phyloP scores from a whole-genome alignment of 2,888 invertebrate genomes.

The Eilema griseolum region DNA sequence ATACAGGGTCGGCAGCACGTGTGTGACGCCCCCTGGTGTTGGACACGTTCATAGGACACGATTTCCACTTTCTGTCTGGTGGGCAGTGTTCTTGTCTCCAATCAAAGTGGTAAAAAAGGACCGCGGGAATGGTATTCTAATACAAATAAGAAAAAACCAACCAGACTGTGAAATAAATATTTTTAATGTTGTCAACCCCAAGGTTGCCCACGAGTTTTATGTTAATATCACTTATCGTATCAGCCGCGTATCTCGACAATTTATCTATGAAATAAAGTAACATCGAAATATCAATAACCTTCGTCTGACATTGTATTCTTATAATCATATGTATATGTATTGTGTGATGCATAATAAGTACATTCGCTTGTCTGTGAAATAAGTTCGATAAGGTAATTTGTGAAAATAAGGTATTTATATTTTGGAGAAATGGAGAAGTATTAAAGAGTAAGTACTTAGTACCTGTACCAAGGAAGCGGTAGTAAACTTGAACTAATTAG shows the following conservation, averaged over 20 bases:
- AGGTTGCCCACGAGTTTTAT: constrained; percentile 18
- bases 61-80: too few relatives aligned
- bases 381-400: not conserved
- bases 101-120: not conserved
- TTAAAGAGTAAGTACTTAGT: too few relatives aligned
- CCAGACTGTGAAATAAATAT: not conserved
- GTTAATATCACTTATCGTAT: constrained; percentile 42
- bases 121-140: not conserved
- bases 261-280: constrained; percentile 38
- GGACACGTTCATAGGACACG: too few relatives aligned
- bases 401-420: not conserved
- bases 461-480: too few relatives aligned
- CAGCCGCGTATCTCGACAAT: constrained; percentile 38
- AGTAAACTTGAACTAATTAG: too few relatives aligned
- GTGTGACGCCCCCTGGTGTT: too few relatives aligned
- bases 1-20: too few relatives aligned
- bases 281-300: constrained; percentile 41
- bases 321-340: constrained; percentile 22
- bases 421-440: too few relatives aligned
- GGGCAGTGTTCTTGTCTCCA: too few relatives aligned
- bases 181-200: constrained; percentile 6
- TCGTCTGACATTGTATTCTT: constrained; percentile 40
- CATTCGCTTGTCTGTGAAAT: constrained; percentile 4
- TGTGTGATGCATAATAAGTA: constrained; percentile 7
- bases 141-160: not conserved